phyloP scores from a whole-genome alignment of 2,113 vertebrate species.

The Cheilinus undulatus region DNA sequence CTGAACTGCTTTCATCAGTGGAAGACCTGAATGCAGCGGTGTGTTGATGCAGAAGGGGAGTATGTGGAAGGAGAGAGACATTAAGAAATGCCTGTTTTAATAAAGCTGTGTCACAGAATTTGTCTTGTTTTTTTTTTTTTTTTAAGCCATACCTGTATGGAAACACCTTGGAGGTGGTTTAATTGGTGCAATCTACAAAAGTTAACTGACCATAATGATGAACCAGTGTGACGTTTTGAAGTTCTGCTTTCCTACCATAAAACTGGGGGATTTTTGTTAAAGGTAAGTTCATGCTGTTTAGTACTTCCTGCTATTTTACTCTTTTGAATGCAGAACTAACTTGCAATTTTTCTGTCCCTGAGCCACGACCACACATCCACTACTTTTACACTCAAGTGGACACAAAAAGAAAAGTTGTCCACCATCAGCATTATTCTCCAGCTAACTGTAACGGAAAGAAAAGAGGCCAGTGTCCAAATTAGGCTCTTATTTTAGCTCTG shows the following conservation, averaged over 20 bases:
- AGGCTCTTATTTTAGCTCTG: slow-evolving; percentile 61
- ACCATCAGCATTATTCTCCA: slow-evolving; percentile 39
- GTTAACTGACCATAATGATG: not conserved
- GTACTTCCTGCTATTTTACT: not conserved
- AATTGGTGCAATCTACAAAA: too few relatives aligned
- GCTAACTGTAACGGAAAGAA: slow-evolving; percentile 29
- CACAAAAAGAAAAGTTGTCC: slow-evolving; percentile 29
- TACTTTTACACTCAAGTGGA: not conserved
- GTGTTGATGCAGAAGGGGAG: too few relatives aligned
- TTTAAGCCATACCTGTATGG: too few relatives aligned
- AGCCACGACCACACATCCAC: not conserved
- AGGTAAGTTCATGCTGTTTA: not conserved
- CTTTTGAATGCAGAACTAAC: not conserved
- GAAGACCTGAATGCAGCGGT: too few relatives aligned
- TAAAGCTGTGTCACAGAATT: too few relatives aligned
- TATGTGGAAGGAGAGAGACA: too few relatives aligned
- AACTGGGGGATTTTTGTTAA: too few relatives aligned
- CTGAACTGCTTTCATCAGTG: too few relatives aligned
- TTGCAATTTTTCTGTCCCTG: not conserved
- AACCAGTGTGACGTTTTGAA: not conserved
- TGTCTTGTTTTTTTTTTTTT: too few relatives aligned
- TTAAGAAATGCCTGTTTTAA: too few relatives aligned
- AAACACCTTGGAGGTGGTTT: too few relatives aligned
- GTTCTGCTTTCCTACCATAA: too few relatives aligned
- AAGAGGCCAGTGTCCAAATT: slow-evolving; percentile 66